These are phyloP conservation scores for Myiozetetes cayanensis DNA, from an alignment of 2,113 vertebrate genomes.

Conservation along the genomic window DNA sequence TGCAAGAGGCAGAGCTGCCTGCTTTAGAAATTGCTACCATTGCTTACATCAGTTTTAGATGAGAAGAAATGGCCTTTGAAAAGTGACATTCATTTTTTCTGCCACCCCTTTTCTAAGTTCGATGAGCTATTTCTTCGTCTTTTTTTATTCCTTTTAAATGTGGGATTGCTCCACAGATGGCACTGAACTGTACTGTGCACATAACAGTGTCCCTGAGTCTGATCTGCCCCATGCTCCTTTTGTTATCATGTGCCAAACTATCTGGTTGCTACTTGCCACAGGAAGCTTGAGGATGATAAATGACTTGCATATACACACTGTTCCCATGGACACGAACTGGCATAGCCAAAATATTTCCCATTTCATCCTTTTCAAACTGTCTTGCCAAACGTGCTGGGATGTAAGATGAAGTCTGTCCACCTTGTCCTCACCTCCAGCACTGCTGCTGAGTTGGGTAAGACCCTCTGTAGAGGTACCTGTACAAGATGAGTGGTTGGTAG, in stretches of 20 bases:
- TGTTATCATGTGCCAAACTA: background rate
- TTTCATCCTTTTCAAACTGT: background rate
- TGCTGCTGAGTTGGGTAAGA: rapidly evolving
- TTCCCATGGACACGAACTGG: rapidly evolving
- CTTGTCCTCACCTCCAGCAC: background rate
- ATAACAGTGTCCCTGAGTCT: background rate
- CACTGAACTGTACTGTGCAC: background rate
- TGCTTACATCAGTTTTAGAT: background rate
- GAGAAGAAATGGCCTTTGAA: constrained; percentile 6
- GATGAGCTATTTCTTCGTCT: background rate
- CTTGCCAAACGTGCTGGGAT: background rate
- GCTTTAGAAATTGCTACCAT: background rate
- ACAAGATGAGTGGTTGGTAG: background rate
- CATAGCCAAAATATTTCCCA: background rate
- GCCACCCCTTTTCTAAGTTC: background rate
- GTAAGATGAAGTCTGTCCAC: background rate
- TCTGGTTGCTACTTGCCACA: background rate
- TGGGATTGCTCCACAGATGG: background rate
- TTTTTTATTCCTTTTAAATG: background rate
- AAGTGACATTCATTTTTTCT: background rate
- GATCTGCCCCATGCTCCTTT: background rate
- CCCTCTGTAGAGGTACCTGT: background rate
- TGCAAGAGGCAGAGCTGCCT: background rate
- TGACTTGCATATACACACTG: background rate
- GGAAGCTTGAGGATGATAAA: background rate